Base-by-base conservation (phyloP, 2,113 vertebrate species). In the Calidris pugnax region DNA sequence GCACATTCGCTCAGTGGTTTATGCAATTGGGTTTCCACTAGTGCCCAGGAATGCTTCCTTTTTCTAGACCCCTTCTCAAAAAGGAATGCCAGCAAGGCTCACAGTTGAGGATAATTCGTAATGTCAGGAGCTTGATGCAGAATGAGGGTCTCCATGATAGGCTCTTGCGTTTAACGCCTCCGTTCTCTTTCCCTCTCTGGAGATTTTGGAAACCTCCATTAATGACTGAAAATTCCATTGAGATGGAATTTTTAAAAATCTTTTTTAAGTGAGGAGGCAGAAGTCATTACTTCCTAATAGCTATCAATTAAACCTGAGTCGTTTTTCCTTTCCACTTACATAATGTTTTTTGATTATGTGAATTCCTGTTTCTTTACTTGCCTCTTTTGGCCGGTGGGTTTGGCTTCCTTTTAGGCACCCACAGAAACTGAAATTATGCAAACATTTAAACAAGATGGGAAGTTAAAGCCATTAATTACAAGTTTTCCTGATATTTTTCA, bases 181-280 rank as follows among this genome's bases (percentile, higher is more conserved):
- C 39, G 66, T 91, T 94, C 47, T 50, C 41, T 73, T 92, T 77
- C 16, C n/a, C 24, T 76, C 62, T 74, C 81, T 60, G 12, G 35
- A 93, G 88, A 73, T 80, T 92, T 90, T 90, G 63, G 68, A 88
- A 93, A 62, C 45, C 20, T 90, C 72, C n/a, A 53, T 53, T 76
- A 92, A 93, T 79, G 63, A 88, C 24, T 76, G 27, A 94, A 93
- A 93, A 90, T 87, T 90, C 67, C 74, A 39, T 28, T 53, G 82
- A 78, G 81, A 91, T 48, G 43, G 35, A 73, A 55, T 85, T 85
- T 85, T 75, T 2, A 1, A 7, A 56, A 88, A 57, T 45, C 35
- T 66, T 76, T 71, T 80, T 56, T 26, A 53, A 84, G 63, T 57
- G 37, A 93, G 77, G 50, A 92, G 59, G 35, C 24, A 55, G 72